phyloP scores from a whole-genome alignment of 2,113 vertebrate genomes.

The Vidua macroura region DNA sequence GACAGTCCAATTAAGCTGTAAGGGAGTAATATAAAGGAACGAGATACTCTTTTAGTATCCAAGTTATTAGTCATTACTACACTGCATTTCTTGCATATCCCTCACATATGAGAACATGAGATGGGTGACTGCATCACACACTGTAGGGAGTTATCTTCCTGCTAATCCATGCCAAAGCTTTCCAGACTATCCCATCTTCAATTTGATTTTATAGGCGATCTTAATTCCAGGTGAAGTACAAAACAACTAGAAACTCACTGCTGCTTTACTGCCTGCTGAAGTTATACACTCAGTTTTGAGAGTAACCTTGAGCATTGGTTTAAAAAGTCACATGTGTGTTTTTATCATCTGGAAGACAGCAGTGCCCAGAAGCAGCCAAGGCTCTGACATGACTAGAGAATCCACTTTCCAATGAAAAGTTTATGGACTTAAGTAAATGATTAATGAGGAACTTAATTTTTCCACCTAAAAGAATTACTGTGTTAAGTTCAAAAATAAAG shows the following conservation, averaged over 20 bases:
- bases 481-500: neutral
- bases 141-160: neutral
- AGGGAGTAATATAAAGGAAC: neutral
- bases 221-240: neutral
- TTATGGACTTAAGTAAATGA: neutral
- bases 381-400: neutral
- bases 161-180: neutral
- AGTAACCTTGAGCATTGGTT: neutral
- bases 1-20: neutral
- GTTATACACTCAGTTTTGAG: neutral
- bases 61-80: neutral
- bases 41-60: neutral
- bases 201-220: neutral
- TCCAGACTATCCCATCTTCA: neutral
- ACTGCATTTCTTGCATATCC: neutral
- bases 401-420: neutral
- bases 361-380: neutral
- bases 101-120: fast-evolving
- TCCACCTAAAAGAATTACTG: neutral
- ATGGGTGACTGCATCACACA: neutral
- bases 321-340: neutral
- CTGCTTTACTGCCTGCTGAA: neutral
- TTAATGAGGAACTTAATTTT: neutral
- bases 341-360: neutral
- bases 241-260: neutral